phyloP scores from a whole-genome alignment of 2,113 vertebrate species.

The Phasianus colchicus region DNA sequence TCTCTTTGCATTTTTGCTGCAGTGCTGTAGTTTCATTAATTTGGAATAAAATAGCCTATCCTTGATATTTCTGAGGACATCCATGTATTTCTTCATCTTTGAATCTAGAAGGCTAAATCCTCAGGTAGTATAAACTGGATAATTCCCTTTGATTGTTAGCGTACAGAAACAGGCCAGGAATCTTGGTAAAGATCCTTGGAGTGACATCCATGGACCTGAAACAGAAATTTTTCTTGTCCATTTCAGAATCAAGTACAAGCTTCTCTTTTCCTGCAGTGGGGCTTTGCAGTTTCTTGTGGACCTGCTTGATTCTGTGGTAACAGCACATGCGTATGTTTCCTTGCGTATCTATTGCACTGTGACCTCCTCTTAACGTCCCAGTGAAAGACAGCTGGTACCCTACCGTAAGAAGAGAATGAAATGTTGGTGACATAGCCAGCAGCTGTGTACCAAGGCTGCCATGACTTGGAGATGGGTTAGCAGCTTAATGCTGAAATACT shows the following conservation, averaged over 20 bases:
- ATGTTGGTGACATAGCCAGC: fast-evolving
- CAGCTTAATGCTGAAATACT: neutral
- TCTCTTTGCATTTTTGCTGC: neutral
- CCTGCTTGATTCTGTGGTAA: neutral
- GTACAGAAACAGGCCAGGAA: fast-evolving
- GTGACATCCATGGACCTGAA: neutral
- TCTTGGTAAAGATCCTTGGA: neutral
- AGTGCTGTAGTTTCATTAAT: neutral
- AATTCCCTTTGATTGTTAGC: neutral
- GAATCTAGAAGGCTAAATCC: neutral
- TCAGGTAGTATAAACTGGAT: neutral
- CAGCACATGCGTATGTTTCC: fast-evolving
- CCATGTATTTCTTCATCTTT: neutral
- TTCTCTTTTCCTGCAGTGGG: neutral
- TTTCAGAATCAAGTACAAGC: neutral
- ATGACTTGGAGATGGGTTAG: neutral
- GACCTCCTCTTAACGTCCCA: neutral
- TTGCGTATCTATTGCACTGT: neutral
- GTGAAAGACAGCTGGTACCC: neutral
- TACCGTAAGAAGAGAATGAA: neutral
- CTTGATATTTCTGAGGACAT: neutral
- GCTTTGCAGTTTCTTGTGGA: neutral
- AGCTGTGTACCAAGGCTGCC: fast-evolving
- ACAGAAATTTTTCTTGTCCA: fast-evolving
- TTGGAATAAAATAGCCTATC: neutral